Evolutionary conservation across 2,113 vertebrate genomes (phyloP), one percentile per base, ranked within the genome.

Genomic region (Lichenostomus cassidix): DNA sequence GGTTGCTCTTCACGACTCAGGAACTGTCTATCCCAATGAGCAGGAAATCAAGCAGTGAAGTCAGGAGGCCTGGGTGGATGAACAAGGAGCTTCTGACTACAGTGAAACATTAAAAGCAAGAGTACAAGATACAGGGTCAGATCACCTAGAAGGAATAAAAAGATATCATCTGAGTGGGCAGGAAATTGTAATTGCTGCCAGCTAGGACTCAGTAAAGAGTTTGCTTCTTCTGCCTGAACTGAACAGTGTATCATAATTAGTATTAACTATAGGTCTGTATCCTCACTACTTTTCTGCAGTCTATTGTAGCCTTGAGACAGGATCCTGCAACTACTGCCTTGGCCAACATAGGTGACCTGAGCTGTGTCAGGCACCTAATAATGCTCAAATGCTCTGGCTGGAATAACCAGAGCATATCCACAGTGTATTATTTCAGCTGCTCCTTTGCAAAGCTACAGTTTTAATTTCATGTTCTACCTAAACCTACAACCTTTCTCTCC

Each of bases 311-410:
- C 53, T 90, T 92, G 31, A 65, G 85, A 94, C 16, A 74, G 8
- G n/a, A 83, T 64, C 5, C 41, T 65, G 59, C 71, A 85, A 49
- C 9, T 73, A 46, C 28, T 78, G 46, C n/a, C 28, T 73, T 82
- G 42, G 41, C 44, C 69, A 69, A 25, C 25, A 29, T 0, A 62
- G 35, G 23, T 92, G 73, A 87, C 47, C 35, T 37, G 4, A 63
- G 27, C 37, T 87, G 22, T 70, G 47, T 78, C 47, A 75, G 69
- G n/a, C 64, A 90, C 41, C 12, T 68, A 68, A 83, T 82, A n/a
- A 74, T 10, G 16, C 12, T 47, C 44, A 74, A 17, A 77, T 0
- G 0, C 15, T 77, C 11, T 63, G 18, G 9, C 24, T 75, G 39
- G 39, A 94, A 76, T 53, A 84, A 37, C 33, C 21, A 62, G 73